These are phyloP conservation scores for Elaphurus davidianus DNA, from an alignment of 2,113 vertebrate genomes.

Conservation along the genomic window DNA sequence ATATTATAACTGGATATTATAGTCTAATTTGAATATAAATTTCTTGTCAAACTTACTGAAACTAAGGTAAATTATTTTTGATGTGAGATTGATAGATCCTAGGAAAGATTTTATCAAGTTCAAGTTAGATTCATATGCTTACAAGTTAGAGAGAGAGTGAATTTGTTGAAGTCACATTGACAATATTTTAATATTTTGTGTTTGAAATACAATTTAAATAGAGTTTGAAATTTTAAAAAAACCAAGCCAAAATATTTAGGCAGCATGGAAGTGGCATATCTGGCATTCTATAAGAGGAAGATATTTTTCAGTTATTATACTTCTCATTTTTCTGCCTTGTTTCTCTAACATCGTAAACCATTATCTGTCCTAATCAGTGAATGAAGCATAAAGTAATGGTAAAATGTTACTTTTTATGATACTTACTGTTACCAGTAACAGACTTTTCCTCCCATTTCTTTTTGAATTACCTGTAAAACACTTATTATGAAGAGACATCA, in stretches of 20 bases:
- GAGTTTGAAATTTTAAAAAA: not conserved
- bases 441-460: slow-evolving; percentile 44
- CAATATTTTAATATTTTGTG: not conserved
- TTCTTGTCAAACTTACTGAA: not conserved
- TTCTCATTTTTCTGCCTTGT: slow-evolving; percentile 9
- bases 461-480: slow-evolving; percentile 41
- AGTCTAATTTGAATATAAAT: not conserved
- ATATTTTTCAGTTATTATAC: slow-evolving; percentile 35
- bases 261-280: not conserved
- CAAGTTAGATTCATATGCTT: not conserved
- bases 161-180: not conserved
- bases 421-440: slow-evolving; percentile 35
- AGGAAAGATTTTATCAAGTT: not conserved
- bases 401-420: slow-evolving; percentile 51
- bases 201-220: slow-evolving; percentile 11
- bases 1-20: not conserved
- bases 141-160: not conserved
- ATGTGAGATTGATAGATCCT: not conserved
- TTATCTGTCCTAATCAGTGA: slow-evolving; percentile 39
- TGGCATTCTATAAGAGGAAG: not conserved
- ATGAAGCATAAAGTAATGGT: slow-evolving; percentile 41
- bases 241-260: not conserved
- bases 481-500: slow-evolving; percentile 41
- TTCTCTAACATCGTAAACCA: slow-evolving; percentile 34
- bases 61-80: not conserved